Conservation (phyloP, 2,113 vertebrate species). For the Alethe diademata region DNA sequence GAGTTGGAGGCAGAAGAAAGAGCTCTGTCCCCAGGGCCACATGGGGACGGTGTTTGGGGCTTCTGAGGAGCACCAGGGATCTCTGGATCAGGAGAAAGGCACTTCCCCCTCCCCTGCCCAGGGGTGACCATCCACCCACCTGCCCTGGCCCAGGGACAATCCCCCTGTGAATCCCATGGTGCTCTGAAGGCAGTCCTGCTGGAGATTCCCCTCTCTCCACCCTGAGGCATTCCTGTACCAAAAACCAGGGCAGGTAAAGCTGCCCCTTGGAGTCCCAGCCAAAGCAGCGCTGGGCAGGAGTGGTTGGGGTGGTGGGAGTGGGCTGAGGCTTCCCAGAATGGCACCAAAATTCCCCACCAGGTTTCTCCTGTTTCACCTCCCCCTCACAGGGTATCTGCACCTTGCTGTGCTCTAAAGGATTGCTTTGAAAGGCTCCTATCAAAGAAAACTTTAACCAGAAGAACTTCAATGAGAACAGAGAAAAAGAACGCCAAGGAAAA, state of each 20-base stretch:
- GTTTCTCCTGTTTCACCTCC: neutral
- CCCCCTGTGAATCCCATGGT: neutral
- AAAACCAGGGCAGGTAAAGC: neutral
- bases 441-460: neutral
- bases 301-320: fast-evolving
- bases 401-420: neutral
- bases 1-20: neutral
- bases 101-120: neutral
- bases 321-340: neutral
- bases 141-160: fast-evolving
- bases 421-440: neutral
- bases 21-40: neutral
- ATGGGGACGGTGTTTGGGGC: fast-evolving
- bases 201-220: neutral
- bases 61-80: fast-evolving
- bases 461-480: neutral
- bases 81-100: neutral
- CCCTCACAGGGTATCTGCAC: neutral
- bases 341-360: neutral
- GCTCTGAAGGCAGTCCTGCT: neutral
- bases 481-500: neutral
- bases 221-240: neutral
- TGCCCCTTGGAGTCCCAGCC: neutral
- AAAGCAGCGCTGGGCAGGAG: neutral
- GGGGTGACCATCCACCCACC: neutral